These are phyloP conservation scores for Trachelipus rathkii DNA, from an alignment of 1,140 invertebrate genomes.

Conservation along the genomic window DNA sequence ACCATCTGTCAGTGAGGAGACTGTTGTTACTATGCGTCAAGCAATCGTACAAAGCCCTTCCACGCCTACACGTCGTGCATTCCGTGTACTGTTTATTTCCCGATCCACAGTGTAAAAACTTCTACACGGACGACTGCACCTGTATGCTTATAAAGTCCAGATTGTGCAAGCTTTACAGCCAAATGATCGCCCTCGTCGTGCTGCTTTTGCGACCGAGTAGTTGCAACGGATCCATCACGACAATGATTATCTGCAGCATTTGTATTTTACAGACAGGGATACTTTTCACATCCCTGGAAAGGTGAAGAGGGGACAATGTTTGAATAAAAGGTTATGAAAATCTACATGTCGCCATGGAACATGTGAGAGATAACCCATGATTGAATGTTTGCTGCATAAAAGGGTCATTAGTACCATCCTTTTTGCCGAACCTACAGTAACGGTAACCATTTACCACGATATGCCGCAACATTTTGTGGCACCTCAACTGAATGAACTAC, in stretches of 20 bases:
- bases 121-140: neutral
- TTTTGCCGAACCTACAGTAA: constrained; percentile 10
- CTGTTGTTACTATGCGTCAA: too few species aligned
- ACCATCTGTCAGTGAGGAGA: too few species aligned
- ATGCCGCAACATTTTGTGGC: neutral
- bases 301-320: constrained; percentile 42
- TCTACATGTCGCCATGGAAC: constrained; percentile 29
- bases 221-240: neutral
- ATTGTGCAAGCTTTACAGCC: too few species aligned
- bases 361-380: constrained; percentile 30
- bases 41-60: too few species aligned
- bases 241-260: neutral
- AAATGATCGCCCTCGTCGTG: too few species aligned
- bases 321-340: constrained; percentile 40
- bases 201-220: neutral
- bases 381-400: constrained; percentile 38
- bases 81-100: too few species aligned
- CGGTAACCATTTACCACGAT: neutral
- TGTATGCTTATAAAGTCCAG: too few species aligned
- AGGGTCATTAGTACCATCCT: constrained; percentile 35
- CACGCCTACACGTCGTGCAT: neutral
- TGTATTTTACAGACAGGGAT: constrained; percentile 23
- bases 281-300: constrained; percentile 23
- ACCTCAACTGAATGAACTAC: neutral
- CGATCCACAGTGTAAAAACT: neutral